A percentile compares a stretch with the other conserved stretches of the same genome.
Evolutionary conservation across 37 sponge, comb jelly and placozoan species (phyloP).

Genomic region (Corticium candelabrum): DNA sequence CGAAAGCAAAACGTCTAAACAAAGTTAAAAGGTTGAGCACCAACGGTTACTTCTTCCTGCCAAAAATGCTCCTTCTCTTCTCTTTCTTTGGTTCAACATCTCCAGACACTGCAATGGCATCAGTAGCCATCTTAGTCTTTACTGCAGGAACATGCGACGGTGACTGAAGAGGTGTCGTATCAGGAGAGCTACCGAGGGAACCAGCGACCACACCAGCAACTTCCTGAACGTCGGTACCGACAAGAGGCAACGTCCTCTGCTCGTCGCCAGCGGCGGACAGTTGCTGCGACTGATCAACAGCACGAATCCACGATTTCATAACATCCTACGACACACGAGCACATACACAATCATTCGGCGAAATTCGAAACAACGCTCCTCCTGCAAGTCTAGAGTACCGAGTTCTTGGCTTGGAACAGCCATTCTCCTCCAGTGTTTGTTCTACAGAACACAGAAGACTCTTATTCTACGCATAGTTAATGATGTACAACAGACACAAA

Average conservation of each 20-base stretch:
- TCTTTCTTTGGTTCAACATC: not conserved
- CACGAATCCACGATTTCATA: not conserved
- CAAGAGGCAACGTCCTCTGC: not conserved
- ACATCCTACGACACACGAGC: too few relatives aligned
- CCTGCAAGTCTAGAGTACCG: too few relatives aligned
- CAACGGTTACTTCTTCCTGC: not conserved
- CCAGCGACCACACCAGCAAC: not conserved
- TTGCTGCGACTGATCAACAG: not conserved
- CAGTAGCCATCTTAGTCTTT: too few relatives aligned
- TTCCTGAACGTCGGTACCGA: not conserved
- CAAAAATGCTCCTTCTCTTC: not conserved
- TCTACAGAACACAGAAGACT: not conserved
- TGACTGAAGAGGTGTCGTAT: not conserved
- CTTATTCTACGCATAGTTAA: not conserved
- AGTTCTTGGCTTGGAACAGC: not conserved
- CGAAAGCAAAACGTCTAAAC: too few relatives aligned
- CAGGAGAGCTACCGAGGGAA: not conserved
- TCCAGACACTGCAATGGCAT: too few relatives aligned
- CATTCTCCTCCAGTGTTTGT: constrained; percentile 2
- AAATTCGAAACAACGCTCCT: too few relatives aligned
- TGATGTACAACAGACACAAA: too few relatives aligned
- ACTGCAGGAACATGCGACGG: not conserved
- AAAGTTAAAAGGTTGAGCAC: too few relatives aligned
- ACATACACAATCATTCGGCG: too few relatives aligned
- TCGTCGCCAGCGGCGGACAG: not conserved